phyloP scores from a whole-genome alignment of 2,113 vertebrate species.

The Plectropomus leopardus region DNA sequence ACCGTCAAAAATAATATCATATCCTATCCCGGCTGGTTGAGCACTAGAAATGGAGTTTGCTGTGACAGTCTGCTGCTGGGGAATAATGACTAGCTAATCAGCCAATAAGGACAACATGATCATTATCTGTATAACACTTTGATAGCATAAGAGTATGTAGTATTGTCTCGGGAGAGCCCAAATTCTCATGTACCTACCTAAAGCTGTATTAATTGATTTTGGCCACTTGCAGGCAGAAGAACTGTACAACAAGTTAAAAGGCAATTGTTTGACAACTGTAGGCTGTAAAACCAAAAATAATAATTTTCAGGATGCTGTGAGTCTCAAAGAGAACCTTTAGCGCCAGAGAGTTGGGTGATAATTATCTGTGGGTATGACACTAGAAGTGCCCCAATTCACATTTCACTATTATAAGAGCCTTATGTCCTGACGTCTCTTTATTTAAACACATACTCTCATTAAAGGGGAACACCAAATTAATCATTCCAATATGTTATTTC shows the following conservation, averaged over 20 bases:
- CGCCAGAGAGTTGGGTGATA: neutral
- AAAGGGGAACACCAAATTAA: no score
- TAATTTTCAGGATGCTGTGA: neutral
- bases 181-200: neutral
- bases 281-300: neutral
- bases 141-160: neutral
- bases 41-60: slow-evolving; percentile 1
- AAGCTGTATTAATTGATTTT: neutral
- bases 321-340: neutral
- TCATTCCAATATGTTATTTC: no score
- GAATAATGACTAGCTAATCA: neutral
- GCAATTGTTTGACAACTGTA: neutral
- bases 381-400: neutral
- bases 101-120: slow-evolving; percentile 6
- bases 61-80: neutral
- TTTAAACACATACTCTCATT: neutral
- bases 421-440: neutral
- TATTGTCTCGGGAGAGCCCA: neutral
- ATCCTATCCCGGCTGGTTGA: neutral
- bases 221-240: neutral
- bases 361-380: neutral
- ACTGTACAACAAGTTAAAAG: neutral
- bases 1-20: neutral
- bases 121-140: slow-evolving; percentile 13
- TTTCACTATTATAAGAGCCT: neutral